Evolutionary conservation across 2,113 vertebrate species (phyloP).

Genomic region (Gymnobelideus leadbeateri): DNA sequence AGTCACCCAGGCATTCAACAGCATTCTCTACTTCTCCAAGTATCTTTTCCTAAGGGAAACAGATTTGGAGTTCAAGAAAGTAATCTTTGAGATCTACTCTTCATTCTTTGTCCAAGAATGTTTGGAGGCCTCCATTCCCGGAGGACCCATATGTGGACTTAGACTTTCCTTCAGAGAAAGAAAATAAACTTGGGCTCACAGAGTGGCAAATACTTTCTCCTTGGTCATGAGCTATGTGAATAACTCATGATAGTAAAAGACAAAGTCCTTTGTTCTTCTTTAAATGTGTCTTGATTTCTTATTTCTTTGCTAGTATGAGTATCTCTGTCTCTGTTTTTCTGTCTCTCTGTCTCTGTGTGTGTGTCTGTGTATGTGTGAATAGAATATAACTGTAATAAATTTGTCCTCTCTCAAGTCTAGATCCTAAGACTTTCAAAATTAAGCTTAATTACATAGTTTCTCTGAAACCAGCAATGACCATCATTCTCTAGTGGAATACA

Average conservation of each 20-base stretch:
- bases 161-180: too few relatives aligned
- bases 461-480: neutral
- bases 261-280: neutral
- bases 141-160: too few relatives aligned
- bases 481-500: neutral
- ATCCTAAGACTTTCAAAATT: neutral
- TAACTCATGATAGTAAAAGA: neutral
- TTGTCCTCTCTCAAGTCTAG: neutral
- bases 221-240: too few relatives aligned
- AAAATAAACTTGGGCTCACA: too few relatives aligned
- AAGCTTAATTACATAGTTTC: neutral
- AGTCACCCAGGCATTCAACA: too few relatives aligned
- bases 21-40: too few relatives aligned
- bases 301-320: neutral
- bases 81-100: too few relatives aligned
- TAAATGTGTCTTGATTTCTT: neutral
- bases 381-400: neutral
- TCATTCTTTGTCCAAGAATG: too few relatives aligned
- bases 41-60: too few relatives aligned
- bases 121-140: too few relatives aligned
- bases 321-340: neutral
- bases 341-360: neutral
- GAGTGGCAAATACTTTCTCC: too few relatives aligned
- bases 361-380: neutral
- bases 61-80: too few relatives aligned